Conservation (phyloP, 1,140 invertebrate genomes). For the Copidosoma floridanum region DNA sequence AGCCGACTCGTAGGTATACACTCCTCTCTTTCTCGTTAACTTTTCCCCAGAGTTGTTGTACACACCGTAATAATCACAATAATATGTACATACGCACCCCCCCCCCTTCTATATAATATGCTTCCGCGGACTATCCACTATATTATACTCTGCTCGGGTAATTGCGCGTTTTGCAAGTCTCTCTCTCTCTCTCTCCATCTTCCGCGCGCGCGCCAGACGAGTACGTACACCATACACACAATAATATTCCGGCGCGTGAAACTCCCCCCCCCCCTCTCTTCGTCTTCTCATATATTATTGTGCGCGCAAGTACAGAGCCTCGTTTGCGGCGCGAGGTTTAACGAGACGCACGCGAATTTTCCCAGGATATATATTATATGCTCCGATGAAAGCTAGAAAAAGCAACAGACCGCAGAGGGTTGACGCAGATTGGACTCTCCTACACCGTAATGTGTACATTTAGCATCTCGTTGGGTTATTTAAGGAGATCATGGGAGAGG, state of each 20-base stretch:
- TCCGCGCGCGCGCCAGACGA: too few relatives aligned
- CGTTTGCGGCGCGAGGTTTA: not conserved
- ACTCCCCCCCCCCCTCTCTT: not conserved
- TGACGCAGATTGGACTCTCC: slow-evolving; percentile 8
- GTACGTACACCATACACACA: not conserved
- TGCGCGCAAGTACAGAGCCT: not conserved
- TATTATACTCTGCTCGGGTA: too few relatives aligned
- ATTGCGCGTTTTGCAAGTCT: not conserved
- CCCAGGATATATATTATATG: too few relatives aligned
- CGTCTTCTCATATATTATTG: not conserved
- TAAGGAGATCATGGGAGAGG: not conserved
- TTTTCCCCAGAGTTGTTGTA: not conserved
- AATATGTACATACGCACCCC: too few relatives aligned
- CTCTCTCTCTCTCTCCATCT: too few relatives aligned
- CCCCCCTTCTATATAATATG: too few relatives aligned
- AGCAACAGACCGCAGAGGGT: slow-evolving; percentile 5
- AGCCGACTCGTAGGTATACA: too few relatives aligned
- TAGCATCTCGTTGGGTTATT: slow-evolving; percentile 13
- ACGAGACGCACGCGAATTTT: slow-evolving; percentile 14
- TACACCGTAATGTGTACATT: too few relatives aligned
- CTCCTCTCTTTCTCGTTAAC: too few relatives aligned
- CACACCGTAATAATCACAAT: too few relatives aligned
- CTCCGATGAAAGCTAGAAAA: too few relatives aligned
- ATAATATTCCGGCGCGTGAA: slow-evolving; percentile 1
- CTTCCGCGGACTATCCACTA: not conserved